phyloP scores from a whole-genome alignment of 1,140 invertebrate genomes.

The Megathymus violae region DNA sequence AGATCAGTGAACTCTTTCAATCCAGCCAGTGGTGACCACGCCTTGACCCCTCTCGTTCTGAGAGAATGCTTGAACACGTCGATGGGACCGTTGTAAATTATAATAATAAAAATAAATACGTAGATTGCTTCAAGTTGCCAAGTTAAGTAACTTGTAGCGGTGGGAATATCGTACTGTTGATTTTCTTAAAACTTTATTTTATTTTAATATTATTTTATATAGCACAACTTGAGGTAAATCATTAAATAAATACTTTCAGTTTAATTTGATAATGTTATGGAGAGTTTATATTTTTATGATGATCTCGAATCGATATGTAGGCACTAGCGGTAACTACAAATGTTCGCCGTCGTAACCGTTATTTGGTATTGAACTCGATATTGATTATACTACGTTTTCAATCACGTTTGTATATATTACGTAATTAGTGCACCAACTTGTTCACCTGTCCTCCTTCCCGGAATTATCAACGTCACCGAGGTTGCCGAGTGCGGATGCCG shows the following conservation, averaged over 20 bases:
- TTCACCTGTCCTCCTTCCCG: conserved; percentile 49
- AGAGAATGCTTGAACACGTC: too few species aligned
- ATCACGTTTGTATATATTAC: conserved; percentile 20
- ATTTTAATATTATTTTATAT: conserved; percentile 13
- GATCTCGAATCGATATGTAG: conserved; percentile 16
- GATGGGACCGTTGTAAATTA: too few species aligned
- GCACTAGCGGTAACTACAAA: conserved; percentile 23
- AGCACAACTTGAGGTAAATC: conserved; percentile 2
- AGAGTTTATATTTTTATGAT: background rate
- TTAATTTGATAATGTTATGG: background rate
- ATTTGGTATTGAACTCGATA: conserved; percentile 52
- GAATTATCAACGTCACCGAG: conserved; percentile 53
- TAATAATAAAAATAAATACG: background rate
- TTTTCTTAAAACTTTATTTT: conserved; percentile 1
- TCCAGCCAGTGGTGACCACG: too few species aligned
- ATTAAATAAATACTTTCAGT: background rate
- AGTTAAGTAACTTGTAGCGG: conserved; percentile 7
- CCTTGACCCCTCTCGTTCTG: too few species aligned
- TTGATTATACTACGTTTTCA: conserved; percentile 43
- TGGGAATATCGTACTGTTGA: conserved; percentile 9
- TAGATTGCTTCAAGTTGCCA: conserved; percentile 1
- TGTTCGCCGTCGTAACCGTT: conserved; percentile 31
- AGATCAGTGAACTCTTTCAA: too few species aligned
- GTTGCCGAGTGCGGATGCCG: conserved; percentile 51
- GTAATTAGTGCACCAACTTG: conserved; percentile 14